Percentiles rank a stretch among this genome's conserved stretches.
These are phyloP conservation scores for Tigriopus japonicus DNA, from an alignment of 1,140 invertebrate species.

Conservation along the genomic window DNA sequence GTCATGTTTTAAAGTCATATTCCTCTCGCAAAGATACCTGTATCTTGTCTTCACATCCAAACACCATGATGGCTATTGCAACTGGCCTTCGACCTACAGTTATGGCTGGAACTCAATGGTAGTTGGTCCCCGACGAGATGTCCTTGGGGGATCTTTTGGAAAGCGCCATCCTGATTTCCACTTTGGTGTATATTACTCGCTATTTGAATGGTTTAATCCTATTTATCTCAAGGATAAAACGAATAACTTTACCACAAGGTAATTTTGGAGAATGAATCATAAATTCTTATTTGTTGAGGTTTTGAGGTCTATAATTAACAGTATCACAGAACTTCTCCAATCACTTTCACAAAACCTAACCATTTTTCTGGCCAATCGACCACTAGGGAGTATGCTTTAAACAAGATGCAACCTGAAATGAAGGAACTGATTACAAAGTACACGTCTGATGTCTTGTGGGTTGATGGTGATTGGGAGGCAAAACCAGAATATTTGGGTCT, in stretches of 20 bases:
- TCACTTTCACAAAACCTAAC: too few relatives aligned
- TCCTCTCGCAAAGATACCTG: constrained; percentile 20
- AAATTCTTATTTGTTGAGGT: too few relatives aligned
- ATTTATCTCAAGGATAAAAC: constrained; percentile 53
- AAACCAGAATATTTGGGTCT: constrained; percentile 33
- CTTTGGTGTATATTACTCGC: constrained; percentile 72
- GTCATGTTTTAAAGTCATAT: background rate
- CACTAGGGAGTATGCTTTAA: background rate
- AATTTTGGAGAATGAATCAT: too few relatives aligned
- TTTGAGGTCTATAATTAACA: too few relatives aligned
- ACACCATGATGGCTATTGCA: constrained; percentile 34
- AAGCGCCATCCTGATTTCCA: constrained; percentile 38
- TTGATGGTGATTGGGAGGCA: constrained; percentile 48
- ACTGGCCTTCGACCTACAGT: constrained; percentile 29
- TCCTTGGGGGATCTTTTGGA: constrained; percentile 48
- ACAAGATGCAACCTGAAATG: constrained; percentile 1
- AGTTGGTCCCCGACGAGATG: constrained; percentile 52
- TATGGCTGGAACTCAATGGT: constrained; percentile 31
- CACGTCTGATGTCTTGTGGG: constrained; percentile 43
- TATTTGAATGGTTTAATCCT: constrained; percentile 82
- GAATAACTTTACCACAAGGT: background rate
- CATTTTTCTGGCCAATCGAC: too few relatives aligned
- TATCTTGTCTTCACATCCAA: constrained; percentile 35
- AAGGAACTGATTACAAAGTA: background rate
- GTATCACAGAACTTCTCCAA: too few relatives aligned